These are phyloP conservation scores for Zeugodacus cucurbitae DNA, from an alignment of 1,140 invertebrate genomes.

Conservation along the genomic window DNA sequence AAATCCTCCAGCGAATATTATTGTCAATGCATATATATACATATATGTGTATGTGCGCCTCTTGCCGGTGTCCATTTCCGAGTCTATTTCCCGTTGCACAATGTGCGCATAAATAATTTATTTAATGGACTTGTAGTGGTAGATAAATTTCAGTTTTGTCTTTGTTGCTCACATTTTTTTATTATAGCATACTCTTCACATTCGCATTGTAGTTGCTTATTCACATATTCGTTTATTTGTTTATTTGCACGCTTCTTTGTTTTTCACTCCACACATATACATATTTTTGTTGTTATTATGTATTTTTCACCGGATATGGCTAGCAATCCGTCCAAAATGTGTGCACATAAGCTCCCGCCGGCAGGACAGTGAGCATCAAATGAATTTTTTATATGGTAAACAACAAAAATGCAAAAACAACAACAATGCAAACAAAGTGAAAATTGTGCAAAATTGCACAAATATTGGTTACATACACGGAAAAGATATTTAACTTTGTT, in stretches of 20 bases:
- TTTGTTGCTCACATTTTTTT: conserved; percentile 14
- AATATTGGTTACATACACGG: background rate
- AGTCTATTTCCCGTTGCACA: conserved; percentile 40
- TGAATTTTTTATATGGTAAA: conserved; percentile 20
- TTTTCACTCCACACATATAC: background rate
- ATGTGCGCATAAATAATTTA: conserved; percentile 65
- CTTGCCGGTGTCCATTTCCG: conserved; percentile 5
- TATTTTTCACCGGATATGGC: conserved; percentile 26
- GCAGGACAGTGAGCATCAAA: conserved; percentile 34
- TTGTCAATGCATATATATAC: background rate
- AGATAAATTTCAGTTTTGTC: conserved; percentile 44
- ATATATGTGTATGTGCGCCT: background rate
- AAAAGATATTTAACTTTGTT: background rate
- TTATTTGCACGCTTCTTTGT: background rate
- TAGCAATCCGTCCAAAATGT: conserved; percentile 31
- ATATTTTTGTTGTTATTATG: background rate
- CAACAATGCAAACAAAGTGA: background rate
- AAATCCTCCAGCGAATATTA: background rate
- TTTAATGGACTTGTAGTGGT: conserved; percentile 59
- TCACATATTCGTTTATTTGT: background rate
- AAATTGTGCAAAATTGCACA: background rate
- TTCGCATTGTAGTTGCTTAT: background rate
- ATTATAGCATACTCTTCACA: background rate
- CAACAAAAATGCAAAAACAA: background rate
- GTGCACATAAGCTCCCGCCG: conserved; percentile 1